Evolutionary conservation across 2,888 invertebrate species (phyloP).

Genomic region (Melangyna quadrimaculata): DNA sequence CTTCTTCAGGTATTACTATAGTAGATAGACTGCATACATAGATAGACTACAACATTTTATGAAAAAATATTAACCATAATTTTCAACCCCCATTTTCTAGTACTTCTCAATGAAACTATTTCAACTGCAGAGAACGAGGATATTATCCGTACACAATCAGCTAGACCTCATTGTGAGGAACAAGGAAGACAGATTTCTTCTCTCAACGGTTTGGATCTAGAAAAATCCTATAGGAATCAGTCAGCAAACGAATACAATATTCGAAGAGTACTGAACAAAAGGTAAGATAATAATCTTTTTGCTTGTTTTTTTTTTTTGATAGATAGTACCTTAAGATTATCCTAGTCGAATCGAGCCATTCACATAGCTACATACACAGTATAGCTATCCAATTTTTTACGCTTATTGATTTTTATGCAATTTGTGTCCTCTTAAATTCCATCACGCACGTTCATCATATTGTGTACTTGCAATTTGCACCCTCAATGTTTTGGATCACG

Average conservation of each 20-base stretch:
- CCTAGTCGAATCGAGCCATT: not conserved
- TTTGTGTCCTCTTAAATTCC: constrained; percentile 54
- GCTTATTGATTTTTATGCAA: constrained; percentile 57
- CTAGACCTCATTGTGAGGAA: constrained; percentile 51
- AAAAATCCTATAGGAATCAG: constrained; percentile 72
- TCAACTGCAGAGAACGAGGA: constrained; percentile 24
- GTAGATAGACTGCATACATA: not conserved
- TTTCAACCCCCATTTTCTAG: not conserved
- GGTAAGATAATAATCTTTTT: constrained; percentile 80
- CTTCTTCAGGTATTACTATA: not conserved
- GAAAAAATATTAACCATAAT: not conserved
- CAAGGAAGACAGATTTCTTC: constrained; percentile 72
- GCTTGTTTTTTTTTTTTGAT: not conserved
- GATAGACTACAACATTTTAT: not conserved
- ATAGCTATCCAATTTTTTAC: not conserved
- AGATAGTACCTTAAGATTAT: not conserved
- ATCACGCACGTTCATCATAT: constrained; percentile 58
- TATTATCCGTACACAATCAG: constrained; percentile 35
- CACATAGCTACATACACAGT: not conserved
- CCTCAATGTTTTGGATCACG: constrained; percentile 60
- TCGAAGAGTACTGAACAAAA: constrained; percentile 82
- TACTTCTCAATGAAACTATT: constrained; percentile 29
- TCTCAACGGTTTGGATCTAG: constrained; percentile 73
- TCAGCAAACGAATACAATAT: constrained; percentile 78
- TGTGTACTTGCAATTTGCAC: constrained; percentile 44